Base-by-base conservation (phyloP, 2,888 invertebrate genomes). In the Megamerina dolium region DNA sequence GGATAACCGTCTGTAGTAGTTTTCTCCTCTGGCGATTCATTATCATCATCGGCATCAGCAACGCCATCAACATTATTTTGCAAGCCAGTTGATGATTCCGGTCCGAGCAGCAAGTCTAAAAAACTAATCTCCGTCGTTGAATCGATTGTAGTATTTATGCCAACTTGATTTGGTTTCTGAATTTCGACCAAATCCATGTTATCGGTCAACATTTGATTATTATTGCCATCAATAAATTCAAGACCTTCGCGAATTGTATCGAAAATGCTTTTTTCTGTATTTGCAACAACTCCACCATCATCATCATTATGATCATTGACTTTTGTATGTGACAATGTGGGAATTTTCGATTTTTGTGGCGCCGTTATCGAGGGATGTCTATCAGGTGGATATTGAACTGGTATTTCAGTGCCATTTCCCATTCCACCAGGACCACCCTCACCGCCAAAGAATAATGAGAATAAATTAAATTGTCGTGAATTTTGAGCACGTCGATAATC, bases 151-250 rank as follows among this genome's bases (percentile, higher is more conserved):
- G 32, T 41, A 3, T 36, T 20, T 10, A 45, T 12, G 4, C 38
- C 20, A 16, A 45, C n/a, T 0, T 10, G 6, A 10, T 19, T 30
- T 3, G 55, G 47, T 3, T 45, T 48, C 18, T 46, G 37, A 3
- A 45, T 29, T 1, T 41, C 51, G 23, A 56, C 45, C 16, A 62
- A 27, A 19, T 65, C 60, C 34, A 57, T 34, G 35, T 64, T 63
- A n/a, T 57, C 55, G 14, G 58, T 59, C 16, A 68, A 13, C 52
- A 61, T 54, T 52, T 64, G 54, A 47, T 64, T 64, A 44, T 64
- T 67, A 44, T 68, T 66, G 13, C 55, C 59, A 46, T 70, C 67
- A n/a, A 70, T 69, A 35, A 65, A 66, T 43, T 69, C 66, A 2
- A 70, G 48, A 3, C 70, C 70, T 18, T 70, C 68, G 2, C 69